phyloP scores from a whole-genome alignment of 2,888 invertebrate species.

The Cactoblastis cactorum region DNA sequence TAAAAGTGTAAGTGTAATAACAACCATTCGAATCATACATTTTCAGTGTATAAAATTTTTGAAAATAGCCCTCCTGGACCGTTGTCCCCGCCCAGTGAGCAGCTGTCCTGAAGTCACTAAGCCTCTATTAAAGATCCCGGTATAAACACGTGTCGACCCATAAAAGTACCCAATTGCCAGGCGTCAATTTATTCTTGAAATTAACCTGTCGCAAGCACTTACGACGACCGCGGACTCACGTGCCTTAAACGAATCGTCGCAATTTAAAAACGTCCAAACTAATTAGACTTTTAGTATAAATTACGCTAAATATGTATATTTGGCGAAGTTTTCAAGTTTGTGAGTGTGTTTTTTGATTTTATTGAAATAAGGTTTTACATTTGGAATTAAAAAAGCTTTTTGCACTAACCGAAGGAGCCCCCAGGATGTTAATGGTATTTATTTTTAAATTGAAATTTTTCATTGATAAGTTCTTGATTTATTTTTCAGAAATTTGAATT shows the following conservation, averaged over 20 bases:
- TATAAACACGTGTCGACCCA: conserved; percentile 52
- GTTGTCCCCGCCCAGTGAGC: conserved; percentile 57
- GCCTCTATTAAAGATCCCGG: conserved; percentile 53
- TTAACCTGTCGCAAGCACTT: conserved; percentile 72
- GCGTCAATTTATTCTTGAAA: conserved; percentile 73
- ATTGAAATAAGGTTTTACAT: background rate
- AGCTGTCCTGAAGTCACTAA: conserved; percentile 55
- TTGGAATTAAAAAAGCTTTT: background rate
- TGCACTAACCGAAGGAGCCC: too few species aligned
- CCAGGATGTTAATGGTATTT: too few species aligned
- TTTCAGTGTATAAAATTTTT: conserved; percentile 59
- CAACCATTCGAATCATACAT: too few species aligned
- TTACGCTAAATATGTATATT: conserved; percentile 22
- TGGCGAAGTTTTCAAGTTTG: conserved; percentile 12
- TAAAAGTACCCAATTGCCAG: conserved; percentile 48
- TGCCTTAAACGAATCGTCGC: conserved; percentile 48
- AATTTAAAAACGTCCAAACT: conserved; percentile 41
- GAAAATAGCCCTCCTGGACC: conserved; percentile 42
- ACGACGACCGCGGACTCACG: conserved; percentile 35
- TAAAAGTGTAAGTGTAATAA: too few species aligned
- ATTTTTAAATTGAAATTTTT: background rate
- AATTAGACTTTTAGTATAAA: conserved; percentile 38
- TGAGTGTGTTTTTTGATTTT: conserved; percentile 10
- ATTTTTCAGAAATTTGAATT: too few species aligned
- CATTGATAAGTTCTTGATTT: too few species aligned